phyloP scores from a whole-genome alignment of 2,888 invertebrate species.

The Tetranychus truncatus region DNA sequence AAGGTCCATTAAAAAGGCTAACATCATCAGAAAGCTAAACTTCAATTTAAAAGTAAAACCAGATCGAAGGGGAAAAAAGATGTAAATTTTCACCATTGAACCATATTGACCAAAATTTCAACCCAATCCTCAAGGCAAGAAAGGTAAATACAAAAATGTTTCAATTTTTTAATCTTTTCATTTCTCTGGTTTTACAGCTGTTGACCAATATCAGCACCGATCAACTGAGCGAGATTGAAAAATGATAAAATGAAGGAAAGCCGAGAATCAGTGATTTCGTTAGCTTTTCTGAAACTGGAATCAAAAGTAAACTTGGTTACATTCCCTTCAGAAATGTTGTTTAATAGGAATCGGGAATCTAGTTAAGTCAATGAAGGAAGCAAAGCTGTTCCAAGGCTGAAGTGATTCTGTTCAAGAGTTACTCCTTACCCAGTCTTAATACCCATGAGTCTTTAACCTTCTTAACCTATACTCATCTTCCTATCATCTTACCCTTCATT shows the following conservation, averaged over 20 bases:
- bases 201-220: too few species aligned
- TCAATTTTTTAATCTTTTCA: not conserved
- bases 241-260: too few species aligned
- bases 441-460: not conserved
- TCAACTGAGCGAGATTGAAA: too few species aligned
- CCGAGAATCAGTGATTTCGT: not conserved
- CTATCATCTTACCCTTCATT: not conserved
- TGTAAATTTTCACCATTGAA: not conserved
- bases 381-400: not conserved
- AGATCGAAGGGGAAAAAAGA: not conserved
- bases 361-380: not conserved
- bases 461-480: not conserved
- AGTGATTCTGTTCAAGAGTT: not conserved
- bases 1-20: too few species aligned
- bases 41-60: not conserved
- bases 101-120: not conserved
- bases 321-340: not conserved
- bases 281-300: not conserved
- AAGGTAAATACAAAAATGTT: not conserved
- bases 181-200: not conserved
- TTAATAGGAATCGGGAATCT: not conserved
- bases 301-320: constrained; percentile 1
- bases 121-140: not conserved
- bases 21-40: too few species aligned
- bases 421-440: not conserved